Conservation (phyloP, 2,113 vertebrate genomes). For the Cyphomyrus discorhynchus region DNA sequence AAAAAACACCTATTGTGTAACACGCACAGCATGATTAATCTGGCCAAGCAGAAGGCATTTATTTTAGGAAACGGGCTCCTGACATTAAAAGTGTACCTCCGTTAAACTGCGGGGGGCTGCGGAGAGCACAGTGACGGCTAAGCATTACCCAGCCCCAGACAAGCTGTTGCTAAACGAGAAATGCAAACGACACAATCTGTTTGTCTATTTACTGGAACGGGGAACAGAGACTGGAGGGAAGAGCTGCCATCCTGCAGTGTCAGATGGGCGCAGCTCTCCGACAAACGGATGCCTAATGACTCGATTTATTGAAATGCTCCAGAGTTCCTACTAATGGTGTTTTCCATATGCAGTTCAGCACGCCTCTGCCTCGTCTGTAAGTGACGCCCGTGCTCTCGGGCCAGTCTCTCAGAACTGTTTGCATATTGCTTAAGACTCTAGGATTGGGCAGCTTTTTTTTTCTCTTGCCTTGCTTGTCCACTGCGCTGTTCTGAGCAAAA, state of each 20-base stretch:
- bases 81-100: constrained; percentile 30
- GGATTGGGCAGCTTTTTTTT: constrained; percentile 28
- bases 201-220: constrained; percentile 91
- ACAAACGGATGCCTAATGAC: constrained; percentile 98
- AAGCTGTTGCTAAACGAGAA: constrained; percentile 86
- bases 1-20: constrained; percentile 36
- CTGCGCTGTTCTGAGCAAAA: constrained; percentile 59
- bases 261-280: constrained; percentile 90
- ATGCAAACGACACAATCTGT: constrained; percentile 93
- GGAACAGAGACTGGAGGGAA: constrained; percentile 84
- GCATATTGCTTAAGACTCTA: constrained; percentile 69
- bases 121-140: constrained; percentile 19
- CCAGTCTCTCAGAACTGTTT: constrained; percentile 50
- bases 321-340: constrained; percentile 83
- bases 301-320: constrained; percentile 85
- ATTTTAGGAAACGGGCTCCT: constrained; percentile 41
- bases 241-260: constrained; percentile 77
- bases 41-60: constrained; percentile 43
- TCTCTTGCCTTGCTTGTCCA: constrained; percentile 65
- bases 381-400: constrained; percentile 55
- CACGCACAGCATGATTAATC: constrained; percentile 38
- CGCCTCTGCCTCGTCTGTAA: constrained; percentile 45
- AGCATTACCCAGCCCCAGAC: constrained; percentile 51
- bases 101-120: constrained; percentile 38
- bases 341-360: constrained; percentile 85